A percentile compares a stretch with the other conserved stretches of the same genome.
Conservation (phyloP, 2,113 vertebrate species). For the Meleagris gallopavo region DNA sequence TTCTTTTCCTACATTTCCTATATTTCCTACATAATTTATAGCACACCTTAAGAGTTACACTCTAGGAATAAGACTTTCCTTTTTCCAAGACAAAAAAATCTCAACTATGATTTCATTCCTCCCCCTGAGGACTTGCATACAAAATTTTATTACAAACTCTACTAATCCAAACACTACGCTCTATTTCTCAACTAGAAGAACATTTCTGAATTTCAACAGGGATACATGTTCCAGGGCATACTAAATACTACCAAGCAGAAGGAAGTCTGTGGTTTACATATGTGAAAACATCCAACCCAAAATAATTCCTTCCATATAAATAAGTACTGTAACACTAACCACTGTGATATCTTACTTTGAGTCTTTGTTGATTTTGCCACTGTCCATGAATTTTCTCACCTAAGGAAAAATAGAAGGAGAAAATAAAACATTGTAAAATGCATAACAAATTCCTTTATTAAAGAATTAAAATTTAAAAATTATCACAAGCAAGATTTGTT, state of each 20-base stretch:
- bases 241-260: neutral
- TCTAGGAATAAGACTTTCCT: neutral
- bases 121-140: neutral
- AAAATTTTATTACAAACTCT: neutral
- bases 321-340: neutral
- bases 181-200: neutral
- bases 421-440: slow-evolving; percentile 18
- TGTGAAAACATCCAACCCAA: neutral
- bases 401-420: slow-evolving; percentile 23
- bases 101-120: neutral
- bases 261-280: neutral
- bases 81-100: neutral
- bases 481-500: neutral
- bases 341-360: slow-evolving; percentile 77
- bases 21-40: neutral
- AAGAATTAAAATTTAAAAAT: neutral
- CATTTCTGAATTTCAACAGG: neutral
- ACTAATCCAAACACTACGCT: neutral
- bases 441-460: neutral
- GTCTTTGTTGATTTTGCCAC: slow-evolving; percentile 57
- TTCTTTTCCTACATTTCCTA: neutral
- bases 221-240: neutral
- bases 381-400: slow-evolving; percentile 65
- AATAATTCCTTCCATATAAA: neutral
- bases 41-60: neutral